Conservation (phyloP, 1,140 invertebrate genomes). For the Antheraea pernyi region DNA sequence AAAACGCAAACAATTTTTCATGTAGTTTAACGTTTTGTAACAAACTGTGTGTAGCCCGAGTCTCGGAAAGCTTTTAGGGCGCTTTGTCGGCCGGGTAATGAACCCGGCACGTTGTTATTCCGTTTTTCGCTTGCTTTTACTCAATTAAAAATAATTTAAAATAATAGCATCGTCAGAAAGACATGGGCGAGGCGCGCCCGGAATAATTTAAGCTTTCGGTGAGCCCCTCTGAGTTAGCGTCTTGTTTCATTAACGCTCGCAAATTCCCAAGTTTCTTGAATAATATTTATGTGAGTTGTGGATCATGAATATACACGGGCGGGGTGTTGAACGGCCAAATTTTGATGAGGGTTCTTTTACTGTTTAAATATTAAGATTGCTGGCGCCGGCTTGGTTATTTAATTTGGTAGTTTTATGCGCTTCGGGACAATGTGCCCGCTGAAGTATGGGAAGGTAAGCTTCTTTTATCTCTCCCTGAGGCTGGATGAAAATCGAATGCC, state of each 20-base stretch:
- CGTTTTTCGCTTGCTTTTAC: constrained; percentile 69
- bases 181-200: constrained; percentile 42
- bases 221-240: constrained; percentile 56
- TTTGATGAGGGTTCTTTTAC: constrained; percentile 25
- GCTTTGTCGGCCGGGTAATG: constrained; percentile 59
- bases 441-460: constrained; percentile 33
- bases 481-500: constrained; percentile 57
- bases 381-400: constrained; percentile 32
- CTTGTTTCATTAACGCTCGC: constrained; percentile 70
- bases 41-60: constrained; percentile 36
- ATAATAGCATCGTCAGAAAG: constrained; percentile 66
- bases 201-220: constrained; percentile 66
- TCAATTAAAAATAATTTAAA: constrained; percentile 77
- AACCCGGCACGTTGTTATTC: constrained; percentile 57
- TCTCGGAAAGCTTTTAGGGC: constrained; percentile 54
- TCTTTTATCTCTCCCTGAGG: constrained; percentile 52
- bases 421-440: constrained; percentile 14
- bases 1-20: constrained; percentile 51
- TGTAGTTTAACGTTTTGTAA: constrained; percentile 60
- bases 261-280: constrained; percentile 38
- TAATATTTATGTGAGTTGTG: constrained; percentile 55
- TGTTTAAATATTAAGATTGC: constrained; percentile 15
- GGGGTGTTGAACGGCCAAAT: constrained; percentile 42
- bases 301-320: constrained; percentile 65
- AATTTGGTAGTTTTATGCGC: constrained; percentile 49